These are phyloP conservation scores for Iphiclides podalirius DNA, from an alignment of 2,888 invertebrate species.

Conservation along the genomic window DNA sequence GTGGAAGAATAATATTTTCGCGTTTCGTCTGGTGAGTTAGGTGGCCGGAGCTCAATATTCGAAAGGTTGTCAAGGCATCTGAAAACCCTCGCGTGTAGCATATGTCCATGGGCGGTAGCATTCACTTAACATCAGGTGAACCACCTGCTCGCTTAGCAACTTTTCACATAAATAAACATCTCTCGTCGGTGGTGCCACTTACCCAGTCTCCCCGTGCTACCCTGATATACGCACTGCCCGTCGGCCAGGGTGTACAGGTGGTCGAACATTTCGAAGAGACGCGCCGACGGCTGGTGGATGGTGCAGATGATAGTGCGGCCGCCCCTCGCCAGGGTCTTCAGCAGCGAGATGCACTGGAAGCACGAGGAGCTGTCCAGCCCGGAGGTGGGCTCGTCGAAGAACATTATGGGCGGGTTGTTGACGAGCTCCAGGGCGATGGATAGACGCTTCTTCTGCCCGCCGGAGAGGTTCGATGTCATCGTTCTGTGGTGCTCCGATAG, in stretches of 20 bases:
- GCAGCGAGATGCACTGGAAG: constrained; percentile 93
- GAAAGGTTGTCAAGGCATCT: too few relatives aligned
- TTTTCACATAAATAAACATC: too few relatives aligned
- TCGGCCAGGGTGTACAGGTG: constrained; percentile 96
- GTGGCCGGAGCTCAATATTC: too few relatives aligned
- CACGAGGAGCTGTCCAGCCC: constrained; percentile 97
- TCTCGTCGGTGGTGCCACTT: too few relatives aligned
- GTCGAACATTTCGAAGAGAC: constrained; percentile 98
- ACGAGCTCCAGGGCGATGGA: constrained; percentile 97
- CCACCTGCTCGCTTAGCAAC: too few relatives aligned
- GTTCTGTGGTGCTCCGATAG: constrained; percentile 92
- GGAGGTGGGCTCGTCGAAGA: constrained; percentile 98
- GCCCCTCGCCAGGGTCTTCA: constrained; percentile 93
- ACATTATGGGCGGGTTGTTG: constrained; percentile 98
- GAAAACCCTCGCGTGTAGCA: too few relatives aligned
- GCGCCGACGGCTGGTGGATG: constrained; percentile 97
- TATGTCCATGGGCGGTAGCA: too few relatives aligned
- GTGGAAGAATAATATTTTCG: too few relatives aligned
- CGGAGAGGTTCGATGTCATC: constrained; percentile 94
- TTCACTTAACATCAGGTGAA: too few relatives aligned
- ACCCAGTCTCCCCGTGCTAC: constrained; percentile 91
- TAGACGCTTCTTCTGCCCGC: constrained; percentile 96
- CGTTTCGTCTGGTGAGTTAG: too few relatives aligned
- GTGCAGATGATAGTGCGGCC: constrained; percentile 97
- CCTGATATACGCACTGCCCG: constrained; percentile 97